These are phyloP conservation scores for Amazona guildingii DNA, from an alignment of 2,113 vertebrate genomes.

Conservation along the genomic window DNA sequence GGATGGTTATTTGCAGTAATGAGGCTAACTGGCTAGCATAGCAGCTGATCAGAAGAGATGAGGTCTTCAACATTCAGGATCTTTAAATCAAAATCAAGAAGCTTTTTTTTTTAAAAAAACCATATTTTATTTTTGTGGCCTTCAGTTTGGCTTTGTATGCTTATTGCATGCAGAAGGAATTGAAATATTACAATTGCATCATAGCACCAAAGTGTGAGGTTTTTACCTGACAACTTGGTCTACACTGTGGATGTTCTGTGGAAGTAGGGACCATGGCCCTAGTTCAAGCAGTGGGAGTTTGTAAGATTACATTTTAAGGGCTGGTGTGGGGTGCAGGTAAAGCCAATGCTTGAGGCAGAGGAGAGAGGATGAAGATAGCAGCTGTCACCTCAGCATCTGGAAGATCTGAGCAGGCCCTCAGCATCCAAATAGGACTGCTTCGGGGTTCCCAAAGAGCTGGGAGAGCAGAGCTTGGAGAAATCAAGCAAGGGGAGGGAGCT, in stretches of 20 bases:
- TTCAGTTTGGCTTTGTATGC: background rate
- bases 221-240: accelerated
- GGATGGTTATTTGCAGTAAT: background rate
- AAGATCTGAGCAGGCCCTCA: too few relatives aligned
- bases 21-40: background rate
- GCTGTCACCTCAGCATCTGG: too few relatives aligned
- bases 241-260: accelerated
- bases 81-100: background rate
- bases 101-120: background rate
- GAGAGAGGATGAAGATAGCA: background rate
- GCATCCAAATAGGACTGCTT: background rate
- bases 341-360: accelerated
- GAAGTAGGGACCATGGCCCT: background rate
- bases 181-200: background rate
- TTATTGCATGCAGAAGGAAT: background rate
- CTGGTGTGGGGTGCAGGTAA: background rate
- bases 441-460: background rate
- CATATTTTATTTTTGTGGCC: background rate
- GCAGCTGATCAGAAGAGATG: background rate
- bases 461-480: background rate
- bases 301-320: accelerated
- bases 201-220: accelerated
- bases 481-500: background rate
- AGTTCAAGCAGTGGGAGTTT: too few relatives aligned
- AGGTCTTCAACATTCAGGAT: background rate